Conservation (phyloP, 2,113 vertebrate genomes). For the Tonatia bakeri region DNA sequence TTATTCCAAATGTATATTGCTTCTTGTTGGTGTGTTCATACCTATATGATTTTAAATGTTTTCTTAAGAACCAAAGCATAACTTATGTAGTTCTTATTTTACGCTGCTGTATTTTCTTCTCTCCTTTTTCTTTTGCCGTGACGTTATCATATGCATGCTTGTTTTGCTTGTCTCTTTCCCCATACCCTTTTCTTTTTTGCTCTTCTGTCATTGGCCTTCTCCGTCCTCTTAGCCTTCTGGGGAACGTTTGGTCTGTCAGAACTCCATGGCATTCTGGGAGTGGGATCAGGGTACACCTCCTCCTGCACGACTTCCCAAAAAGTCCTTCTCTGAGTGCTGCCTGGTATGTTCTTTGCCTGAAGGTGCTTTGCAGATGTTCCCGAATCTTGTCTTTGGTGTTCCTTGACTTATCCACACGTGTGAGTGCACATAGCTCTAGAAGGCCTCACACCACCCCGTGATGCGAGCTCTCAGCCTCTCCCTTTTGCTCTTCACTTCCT, state of each 20-base stretch:
- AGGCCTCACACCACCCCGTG: not conserved
- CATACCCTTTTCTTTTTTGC: not conserved
- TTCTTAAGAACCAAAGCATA: slow-evolving; percentile 7
- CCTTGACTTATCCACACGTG: not conserved
- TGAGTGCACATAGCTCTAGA: not conserved
- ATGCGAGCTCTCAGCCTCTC: not conserved
- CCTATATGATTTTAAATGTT: slow-evolving; percentile 39
- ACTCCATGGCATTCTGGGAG: slow-evolving; percentile 95
- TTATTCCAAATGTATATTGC: slow-evolving; percentile 3
- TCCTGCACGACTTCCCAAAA: slow-evolving; percentile 92
- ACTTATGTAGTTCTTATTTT: slow-evolving; percentile 43
- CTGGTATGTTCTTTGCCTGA: slow-evolving; percentile 90
- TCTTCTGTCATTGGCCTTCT: slow-evolving; percentile 72
- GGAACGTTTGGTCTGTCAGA: slow-evolving; percentile 89
- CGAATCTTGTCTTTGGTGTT: not conserved
- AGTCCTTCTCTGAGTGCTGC: slow-evolving; percentile 93
- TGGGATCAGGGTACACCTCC: slow-evolving; percentile 90
- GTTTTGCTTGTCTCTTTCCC: slow-evolving; percentile 78
- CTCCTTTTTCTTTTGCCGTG: slow-evolving; percentile 59
- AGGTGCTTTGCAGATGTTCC: slow-evolving; percentile 64
- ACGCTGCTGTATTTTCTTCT: slow-evolving; percentile 35
- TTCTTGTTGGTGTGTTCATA: slow-evolving; percentile 60
- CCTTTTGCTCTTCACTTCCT: not conserved
- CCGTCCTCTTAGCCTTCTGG: slow-evolving; percentile 84
- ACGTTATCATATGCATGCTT: slow-evolving; percentile 83